These are phyloP conservation scores for Steinernema feltiae DNA, from an alignment of 1,140 invertebrate species.

Conservation along the genomic window DNA sequence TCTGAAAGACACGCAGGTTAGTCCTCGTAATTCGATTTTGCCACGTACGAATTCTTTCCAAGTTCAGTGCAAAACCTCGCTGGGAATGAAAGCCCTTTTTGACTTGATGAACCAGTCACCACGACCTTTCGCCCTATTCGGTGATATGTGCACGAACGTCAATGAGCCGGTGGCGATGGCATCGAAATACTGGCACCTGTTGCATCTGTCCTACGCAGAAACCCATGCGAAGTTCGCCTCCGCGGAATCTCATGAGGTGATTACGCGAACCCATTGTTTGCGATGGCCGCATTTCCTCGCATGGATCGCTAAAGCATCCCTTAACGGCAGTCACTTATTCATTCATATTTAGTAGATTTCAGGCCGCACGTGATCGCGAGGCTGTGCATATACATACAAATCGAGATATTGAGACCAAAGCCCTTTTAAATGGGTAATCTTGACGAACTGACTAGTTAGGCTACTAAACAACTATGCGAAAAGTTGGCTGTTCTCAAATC, in stretches of 20 bases:
- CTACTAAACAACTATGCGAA: too few species aligned
- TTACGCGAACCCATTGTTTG: conserved; percentile 34
- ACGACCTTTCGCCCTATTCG: conserved; percentile 87
- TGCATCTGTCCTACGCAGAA: conserved; percentile 92
- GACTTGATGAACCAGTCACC: conserved; percentile 89
- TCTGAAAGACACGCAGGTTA: conserved; percentile 52
- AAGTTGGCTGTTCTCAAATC: background rate
- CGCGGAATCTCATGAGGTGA: conserved; percentile 77
- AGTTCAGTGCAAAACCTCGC: conserved; percentile 87
- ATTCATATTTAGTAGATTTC: conserved; percentile 19
- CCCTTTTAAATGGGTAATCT: background rate
- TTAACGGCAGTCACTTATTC: conserved; percentile 7
- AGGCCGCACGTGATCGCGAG: background rate
- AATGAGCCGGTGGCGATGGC: conserved; percentile 96
- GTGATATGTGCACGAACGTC: conserved; percentile 88
- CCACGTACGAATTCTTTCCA: background rate
- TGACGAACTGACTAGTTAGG: background rate
- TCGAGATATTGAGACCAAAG: background rate
- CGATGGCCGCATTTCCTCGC: conserved; percentile 15
- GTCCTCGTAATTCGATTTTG: conserved; percentile 21
- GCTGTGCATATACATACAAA: background rate
- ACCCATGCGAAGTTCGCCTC: conserved; percentile 95
- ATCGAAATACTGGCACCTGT: conserved; percentile 88
- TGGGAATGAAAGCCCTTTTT: conserved; percentile 95
- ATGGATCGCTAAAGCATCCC: background rate